A percentile compares a stretch with the other conserved stretches of the same genome.
phyloP scores from a whole-genome alignment of 2,888 invertebrate species.

The Zeuzera pyrina region DNA sequence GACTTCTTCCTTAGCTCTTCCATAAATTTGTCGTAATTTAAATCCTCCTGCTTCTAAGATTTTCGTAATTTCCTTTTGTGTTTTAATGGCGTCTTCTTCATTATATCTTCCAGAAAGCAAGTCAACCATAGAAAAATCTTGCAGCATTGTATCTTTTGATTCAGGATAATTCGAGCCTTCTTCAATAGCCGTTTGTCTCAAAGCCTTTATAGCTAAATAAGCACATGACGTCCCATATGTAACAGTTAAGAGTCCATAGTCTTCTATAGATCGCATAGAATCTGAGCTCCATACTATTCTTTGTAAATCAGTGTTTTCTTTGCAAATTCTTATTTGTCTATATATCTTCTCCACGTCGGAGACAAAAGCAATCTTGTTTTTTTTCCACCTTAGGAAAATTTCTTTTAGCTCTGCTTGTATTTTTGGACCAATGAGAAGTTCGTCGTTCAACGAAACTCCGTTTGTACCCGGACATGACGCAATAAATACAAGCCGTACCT shows the following conservation, averaged over 20 bases:
- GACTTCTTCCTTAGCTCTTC: no score
- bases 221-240: background rate
- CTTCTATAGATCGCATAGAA: background rate
- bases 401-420: constrained; percentile 20
- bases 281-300: constrained; percentile 14
- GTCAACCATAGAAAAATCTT: no score
- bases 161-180: no score
- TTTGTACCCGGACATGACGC: constrained; percentile 6
- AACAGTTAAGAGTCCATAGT: background rate
- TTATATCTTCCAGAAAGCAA: no score
- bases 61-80: no score
- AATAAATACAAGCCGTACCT: constrained; percentile 14
- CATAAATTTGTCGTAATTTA: no score
- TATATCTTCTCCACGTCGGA: constrained; percentile 25
- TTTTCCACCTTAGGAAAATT: constrained; percentile 18
- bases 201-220: constrained; percentile 1
- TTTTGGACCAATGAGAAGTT: constrained; percentile 17
- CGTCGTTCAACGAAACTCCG: constrained; percentile 18
- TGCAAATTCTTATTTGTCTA: constrained; percentile 15
- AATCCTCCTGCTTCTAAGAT: no score
- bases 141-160: no score
- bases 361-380: constrained; percentile 16
- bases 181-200: constrained; percentile 7
- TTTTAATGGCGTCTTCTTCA: no score
- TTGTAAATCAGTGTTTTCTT: constrained; percentile 19